phyloP scores from a whole-genome alignment of 2,113 vertebrate species.

The Ailurus styani region DNA sequence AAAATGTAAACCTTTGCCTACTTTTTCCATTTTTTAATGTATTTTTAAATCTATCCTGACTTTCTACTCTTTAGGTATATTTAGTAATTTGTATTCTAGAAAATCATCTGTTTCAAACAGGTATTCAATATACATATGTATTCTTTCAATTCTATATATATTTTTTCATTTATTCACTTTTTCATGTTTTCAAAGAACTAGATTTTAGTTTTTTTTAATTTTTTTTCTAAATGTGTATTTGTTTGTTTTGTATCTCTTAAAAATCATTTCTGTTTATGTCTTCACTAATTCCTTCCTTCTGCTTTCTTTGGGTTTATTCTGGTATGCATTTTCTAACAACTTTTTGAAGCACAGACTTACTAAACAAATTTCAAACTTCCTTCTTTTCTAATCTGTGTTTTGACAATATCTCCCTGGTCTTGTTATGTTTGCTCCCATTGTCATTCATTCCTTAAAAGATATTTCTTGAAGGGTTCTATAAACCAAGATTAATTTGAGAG shows the following conservation, averaged over 20 bases:
- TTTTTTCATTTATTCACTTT: background rate
- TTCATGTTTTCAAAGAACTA: background rate
- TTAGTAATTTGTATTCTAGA: background rate
- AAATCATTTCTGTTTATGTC: background rate
- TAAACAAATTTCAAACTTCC: background rate
- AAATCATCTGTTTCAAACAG: background rate
- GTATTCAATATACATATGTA: background rate
- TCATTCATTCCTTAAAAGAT: background rate
- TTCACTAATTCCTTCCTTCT: background rate
- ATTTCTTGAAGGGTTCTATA: background rate
- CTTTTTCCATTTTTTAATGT: background rate
- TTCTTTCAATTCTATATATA: too few relatives aligned
- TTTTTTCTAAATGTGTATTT: background rate
- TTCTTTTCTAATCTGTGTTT: background rate
- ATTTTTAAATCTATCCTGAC: background rate
- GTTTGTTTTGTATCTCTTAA: background rate
- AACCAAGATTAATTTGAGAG: background rate
- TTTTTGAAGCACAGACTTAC: background rate
- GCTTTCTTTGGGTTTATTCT: background rate
- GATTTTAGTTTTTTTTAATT: background rate
- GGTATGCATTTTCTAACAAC: background rate
- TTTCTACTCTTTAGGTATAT: background rate
- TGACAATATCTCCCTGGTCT: background rate
- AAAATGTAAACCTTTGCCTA: background rate
- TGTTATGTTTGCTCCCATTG: background rate